Percentiles rank a stretch among this genome's conserved stretches.
These are phyloP conservation scores for Pseudochromis fuscus DNA, from an alignment of 2,797 vertebrate species.

Conservation along the genomic window DNA sequence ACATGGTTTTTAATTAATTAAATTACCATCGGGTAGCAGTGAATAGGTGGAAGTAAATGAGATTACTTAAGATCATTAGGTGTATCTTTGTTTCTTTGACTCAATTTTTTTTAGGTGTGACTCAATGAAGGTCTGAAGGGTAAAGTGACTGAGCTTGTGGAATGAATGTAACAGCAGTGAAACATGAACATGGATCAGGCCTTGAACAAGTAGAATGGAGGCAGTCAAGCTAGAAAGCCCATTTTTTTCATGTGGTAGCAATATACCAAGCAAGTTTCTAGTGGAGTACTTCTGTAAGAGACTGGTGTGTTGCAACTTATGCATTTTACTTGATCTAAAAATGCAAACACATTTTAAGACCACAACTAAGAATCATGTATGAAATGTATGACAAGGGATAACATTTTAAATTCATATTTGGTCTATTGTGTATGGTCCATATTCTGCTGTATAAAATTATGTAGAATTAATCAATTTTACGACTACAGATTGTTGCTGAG, in stretches of 20 bases:
- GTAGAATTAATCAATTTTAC: no score
- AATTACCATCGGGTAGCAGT: no score
- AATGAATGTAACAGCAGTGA: not conserved
- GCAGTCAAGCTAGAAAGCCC: slow-evolving; percentile 14
- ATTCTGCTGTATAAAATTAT: no score
- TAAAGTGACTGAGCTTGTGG: not conserved
- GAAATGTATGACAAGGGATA: no score
- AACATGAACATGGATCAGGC: not conserved
- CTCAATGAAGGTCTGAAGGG: not conserved
- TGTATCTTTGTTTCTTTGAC: no score
- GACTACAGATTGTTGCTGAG: no score
- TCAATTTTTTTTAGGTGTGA: no score
- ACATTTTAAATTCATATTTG: not conserved
- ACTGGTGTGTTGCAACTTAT: not conserved
- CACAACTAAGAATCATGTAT: no score
- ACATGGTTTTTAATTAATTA: no score
- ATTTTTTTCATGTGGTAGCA: not conserved
- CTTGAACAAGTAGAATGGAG: not conserved
- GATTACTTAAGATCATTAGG: no score
- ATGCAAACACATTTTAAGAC: no score
- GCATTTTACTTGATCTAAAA: not conserved
- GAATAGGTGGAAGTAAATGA: no score
- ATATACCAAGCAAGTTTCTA: not conserved
- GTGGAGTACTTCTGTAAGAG: not conserved
- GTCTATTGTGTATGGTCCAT: not conserved